Evolutionary conservation across 1,140 invertebrate genomes (phyloP).

Genomic region (Macrocentrus cingulum): DNA sequence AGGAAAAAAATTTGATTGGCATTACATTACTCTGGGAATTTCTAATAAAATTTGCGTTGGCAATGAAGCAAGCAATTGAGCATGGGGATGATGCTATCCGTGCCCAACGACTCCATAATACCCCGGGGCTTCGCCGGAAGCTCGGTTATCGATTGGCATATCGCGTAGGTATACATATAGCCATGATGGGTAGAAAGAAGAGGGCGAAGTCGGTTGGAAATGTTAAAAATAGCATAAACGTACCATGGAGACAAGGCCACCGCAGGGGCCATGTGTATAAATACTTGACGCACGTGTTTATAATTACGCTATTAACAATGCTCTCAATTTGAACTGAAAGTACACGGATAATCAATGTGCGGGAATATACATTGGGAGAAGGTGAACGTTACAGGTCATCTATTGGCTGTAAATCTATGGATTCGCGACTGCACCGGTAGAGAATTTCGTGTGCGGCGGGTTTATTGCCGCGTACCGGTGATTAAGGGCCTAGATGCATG

Average conservation of each 20-base stretch:
- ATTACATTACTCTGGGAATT: neutral
- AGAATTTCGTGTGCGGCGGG: constrained; percentile 18
- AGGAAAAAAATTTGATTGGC: neutral
- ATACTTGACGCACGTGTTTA: too few relatives aligned
- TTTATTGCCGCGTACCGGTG: constrained; percentile 22
- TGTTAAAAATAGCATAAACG: neutral
- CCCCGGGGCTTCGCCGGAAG: constrained; percentile 15
- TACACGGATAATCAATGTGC: neutral
- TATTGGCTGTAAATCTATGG: constrained; percentile 24
- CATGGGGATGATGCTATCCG: neutral
- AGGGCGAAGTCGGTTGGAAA: neutral
- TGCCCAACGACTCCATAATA: constrained; percentile 23
- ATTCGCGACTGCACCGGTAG: constrained; percentile 10
- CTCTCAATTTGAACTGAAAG: constrained; percentile 1
- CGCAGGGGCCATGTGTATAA: too few relatives aligned
- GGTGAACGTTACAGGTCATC: constrained; percentile 13
- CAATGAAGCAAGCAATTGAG: neutral
- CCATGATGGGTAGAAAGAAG: neutral
- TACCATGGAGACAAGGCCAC: neutral
- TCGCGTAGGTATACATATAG: constrained; percentile 9
- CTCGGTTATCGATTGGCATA: constrained; percentile 24
- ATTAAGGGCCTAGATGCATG: constrained; percentile 23
- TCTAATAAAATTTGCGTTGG: neutral
- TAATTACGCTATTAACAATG: constrained; percentile 9
- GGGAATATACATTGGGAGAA: constrained; percentile 1